Evolutionary conservation across 2,113 vertebrate genomes (phyloP).

Genomic region (Gopherus flavomarginatus): DNA sequence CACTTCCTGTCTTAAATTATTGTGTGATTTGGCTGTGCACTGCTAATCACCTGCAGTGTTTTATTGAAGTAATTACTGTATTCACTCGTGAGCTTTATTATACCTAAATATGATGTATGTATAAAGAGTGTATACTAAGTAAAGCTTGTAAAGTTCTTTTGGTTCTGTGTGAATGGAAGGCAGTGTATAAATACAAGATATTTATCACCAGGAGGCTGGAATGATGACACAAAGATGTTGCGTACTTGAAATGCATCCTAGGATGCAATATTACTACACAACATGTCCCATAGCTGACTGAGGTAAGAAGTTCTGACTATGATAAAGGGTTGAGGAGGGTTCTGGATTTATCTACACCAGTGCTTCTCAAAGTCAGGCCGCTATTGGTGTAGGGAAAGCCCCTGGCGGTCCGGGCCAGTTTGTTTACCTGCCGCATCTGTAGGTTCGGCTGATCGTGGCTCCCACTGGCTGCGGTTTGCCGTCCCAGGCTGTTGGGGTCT

Average conservation of each 20-base stretch:
- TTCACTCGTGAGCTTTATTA: not conserved
- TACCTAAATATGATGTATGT: not conserved
- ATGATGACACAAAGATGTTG: not conserved
- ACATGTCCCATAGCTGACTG: not conserved
- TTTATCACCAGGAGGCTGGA: not conserved
- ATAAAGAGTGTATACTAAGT: not conserved
- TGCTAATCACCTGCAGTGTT: slow-evolving; percentile 1
- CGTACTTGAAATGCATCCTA: not conserved
- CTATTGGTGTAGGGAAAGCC: too few relatives aligned
- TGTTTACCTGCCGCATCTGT: too few relatives aligned
- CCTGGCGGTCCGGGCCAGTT: too few relatives aligned
- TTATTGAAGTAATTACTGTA: not conserved
- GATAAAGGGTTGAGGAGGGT: not conserved
- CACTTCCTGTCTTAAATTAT: slow-evolving; percentile 18
- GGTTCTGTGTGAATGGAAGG: not conserved
- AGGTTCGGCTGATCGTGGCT: too few relatives aligned
- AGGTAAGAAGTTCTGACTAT: not conserved
- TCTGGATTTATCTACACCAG: not conserved
- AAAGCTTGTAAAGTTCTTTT: not conserved
- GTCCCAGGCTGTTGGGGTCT: too few relatives aligned
- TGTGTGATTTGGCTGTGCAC: not conserved
- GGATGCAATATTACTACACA: not conserved
- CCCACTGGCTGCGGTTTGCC: too few relatives aligned
- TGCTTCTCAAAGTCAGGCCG: too few relatives aligned
- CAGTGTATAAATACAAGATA: not conserved